Conservation (phyloP, 2,797 vertebrate species). For the Taeniopygia guttata region DNA sequence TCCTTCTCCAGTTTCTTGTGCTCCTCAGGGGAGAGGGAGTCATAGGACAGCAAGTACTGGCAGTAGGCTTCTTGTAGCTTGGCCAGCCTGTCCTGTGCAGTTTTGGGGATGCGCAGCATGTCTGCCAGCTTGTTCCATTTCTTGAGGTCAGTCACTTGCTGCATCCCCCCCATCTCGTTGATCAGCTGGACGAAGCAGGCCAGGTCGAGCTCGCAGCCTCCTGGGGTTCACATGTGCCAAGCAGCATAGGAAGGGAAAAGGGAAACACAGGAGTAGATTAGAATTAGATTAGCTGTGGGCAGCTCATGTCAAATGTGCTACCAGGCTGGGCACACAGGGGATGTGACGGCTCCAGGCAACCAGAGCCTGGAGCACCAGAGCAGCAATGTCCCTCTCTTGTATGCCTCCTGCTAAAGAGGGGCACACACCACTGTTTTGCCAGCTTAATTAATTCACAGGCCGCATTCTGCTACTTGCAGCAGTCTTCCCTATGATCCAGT, state of each 20-base stretch:
- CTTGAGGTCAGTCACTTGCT: constrained; percentile 99
- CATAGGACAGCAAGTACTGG: constrained; percentile 98
- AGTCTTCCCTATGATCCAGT: background rate
- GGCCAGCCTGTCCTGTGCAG: constrained; percentile 97
- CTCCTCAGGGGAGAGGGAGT: constrained; percentile 90
- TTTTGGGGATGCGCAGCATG: constrained; percentile 94
- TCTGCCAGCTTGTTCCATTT: constrained; percentile 99
- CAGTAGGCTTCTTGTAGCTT: constrained; percentile 99
- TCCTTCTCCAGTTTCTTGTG: constrained; percentile 88
- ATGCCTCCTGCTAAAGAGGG: background rate
- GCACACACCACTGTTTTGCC: rapidly evolving
- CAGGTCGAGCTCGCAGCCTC: constrained; percentile 98
- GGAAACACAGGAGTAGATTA: background rate
- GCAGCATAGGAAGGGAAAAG: constrained; percentile 4
- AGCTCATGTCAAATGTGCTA: rapidly evolving
- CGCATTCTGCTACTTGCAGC: background rate
- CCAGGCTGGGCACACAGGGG: background rate
- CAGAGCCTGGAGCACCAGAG: background rate
- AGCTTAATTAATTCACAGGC: background rate
- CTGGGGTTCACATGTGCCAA: constrained; percentile 51
- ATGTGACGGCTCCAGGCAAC: background rate
- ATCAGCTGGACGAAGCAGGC: constrained; percentile 98
- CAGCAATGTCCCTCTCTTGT: background rate
- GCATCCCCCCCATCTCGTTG: constrained; percentile 99
- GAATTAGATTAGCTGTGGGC: background rate